Conservation (phyloP, 2,797 vertebrate genomes). For the Enteromius trimaculatus region DNA sequence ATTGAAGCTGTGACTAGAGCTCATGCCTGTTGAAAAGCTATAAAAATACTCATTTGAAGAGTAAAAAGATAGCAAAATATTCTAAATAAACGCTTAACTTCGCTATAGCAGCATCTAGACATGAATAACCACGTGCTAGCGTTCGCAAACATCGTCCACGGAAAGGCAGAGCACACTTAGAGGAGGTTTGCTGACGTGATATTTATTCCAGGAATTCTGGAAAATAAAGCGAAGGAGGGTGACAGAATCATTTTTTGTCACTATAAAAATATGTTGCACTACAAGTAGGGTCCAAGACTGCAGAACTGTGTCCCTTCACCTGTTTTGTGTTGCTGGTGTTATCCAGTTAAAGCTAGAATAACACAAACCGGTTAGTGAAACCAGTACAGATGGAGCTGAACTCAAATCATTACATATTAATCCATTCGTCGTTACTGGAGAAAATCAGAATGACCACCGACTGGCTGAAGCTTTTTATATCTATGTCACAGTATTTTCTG, state of each 20-base stretch:
- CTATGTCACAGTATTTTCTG: not conserved
- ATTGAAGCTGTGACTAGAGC: constrained; percentile 32
- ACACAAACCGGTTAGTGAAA: not conserved
- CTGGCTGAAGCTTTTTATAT: not conserved
- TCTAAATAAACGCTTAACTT: not conserved
- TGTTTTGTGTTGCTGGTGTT: not conserved
- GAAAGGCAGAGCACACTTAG: constrained; percentile 27
- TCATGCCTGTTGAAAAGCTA: not conserved
- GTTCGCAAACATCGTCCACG: not conserved
- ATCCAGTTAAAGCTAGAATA: not conserved
- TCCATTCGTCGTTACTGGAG: not conserved
- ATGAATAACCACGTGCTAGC: not conserved
- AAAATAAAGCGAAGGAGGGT: not conserved
- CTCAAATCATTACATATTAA: not conserved
- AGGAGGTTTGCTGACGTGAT: not conserved
- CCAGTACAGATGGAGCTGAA: not conserved
- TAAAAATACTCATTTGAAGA: not conserved
- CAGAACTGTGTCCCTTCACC: constrained; percentile 19
- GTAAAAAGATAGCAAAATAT: not conserved
- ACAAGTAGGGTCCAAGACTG: constrained; percentile 16
- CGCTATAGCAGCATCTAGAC: not conserved
- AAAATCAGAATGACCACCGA: not conserved
- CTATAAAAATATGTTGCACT: constrained; percentile 25
- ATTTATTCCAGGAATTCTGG: not conserved
- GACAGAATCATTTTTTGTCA: not conserved